phyloP scores from a whole-genome alignment of 2,797 vertebrate genomes.

The Dicrostonyx torquatus region DNA sequence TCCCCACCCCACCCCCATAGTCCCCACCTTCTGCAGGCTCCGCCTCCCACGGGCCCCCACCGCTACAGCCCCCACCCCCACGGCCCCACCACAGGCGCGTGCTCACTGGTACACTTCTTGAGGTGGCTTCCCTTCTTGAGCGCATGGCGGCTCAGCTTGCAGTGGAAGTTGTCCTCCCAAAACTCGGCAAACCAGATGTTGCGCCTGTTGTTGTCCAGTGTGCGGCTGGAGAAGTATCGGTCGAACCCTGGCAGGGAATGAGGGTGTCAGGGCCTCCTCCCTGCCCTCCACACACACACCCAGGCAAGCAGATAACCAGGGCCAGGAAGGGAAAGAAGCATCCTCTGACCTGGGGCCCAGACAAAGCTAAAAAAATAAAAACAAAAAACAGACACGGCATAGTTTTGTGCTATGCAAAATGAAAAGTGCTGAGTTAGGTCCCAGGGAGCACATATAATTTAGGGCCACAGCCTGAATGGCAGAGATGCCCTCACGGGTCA shows the following conservation, averaged over 20 bases:
- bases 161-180: constrained; percentile 98
- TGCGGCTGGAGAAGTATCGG: constrained; percentile 96
- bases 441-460: not conserved
- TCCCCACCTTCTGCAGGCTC: not conserved
- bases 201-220: constrained; percentile 95
- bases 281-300: not conserved
- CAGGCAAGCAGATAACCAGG: not conserved
- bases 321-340: not conserved
- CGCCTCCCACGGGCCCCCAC: not conserved
- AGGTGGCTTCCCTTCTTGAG: constrained; percentile 94
- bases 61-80: too few relatives aligned
- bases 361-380: not conserved
- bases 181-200: constrained; percentile 99
- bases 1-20: too few relatives aligned
- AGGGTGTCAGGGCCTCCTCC: not conserved
- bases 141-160: constrained; percentile 95
- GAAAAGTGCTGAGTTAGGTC: constrained; percentile 35
- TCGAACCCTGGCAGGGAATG: constrained; percentile 90
- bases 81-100: not conserved
- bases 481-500: not conserved
- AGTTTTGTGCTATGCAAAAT: constrained; percentile 48
- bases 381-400: not conserved
- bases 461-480: not conserved
- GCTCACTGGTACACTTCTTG: constrained; percentile 98
- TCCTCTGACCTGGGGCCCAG: constrained; percentile 1